These are phyloP conservation scores for Apolygus lucorum DNA, from an alignment of 1,140 invertebrate species.

Conservation along the genomic window DNA sequence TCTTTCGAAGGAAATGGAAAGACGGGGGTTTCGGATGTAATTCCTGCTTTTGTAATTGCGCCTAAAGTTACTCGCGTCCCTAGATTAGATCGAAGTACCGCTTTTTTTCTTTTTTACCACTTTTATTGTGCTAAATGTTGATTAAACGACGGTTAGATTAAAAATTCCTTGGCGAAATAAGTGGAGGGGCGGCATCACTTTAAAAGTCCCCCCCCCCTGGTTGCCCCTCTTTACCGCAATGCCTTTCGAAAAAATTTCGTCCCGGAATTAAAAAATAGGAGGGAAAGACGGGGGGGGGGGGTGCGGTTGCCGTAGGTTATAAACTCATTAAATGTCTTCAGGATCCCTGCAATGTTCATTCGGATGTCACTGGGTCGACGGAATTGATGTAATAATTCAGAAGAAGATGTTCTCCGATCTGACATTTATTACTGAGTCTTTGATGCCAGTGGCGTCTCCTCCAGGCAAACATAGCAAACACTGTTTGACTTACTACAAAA, in stretches of 20 bases:
- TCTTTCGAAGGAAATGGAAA: not conserved
- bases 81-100: constrained; percentile 17
- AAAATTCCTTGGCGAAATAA: constrained; percentile 24
- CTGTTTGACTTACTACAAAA: too few relatives aligned
- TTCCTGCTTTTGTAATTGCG: constrained; percentile 17
- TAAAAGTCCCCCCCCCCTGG: not conserved
- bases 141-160: constrained; percentile 31
- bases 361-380: too few relatives aligned
- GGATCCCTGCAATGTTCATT: too few relatives aligned
- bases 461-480: too few relatives aligned
- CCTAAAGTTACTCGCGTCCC: not conserved
- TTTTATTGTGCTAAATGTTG: constrained; percentile 27
- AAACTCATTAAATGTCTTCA: constrained; percentile 17
- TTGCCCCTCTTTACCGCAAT: constrained; percentile 6
- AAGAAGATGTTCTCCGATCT: too few relatives aligned
- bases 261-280: constrained; percentile 28
- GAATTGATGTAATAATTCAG: too few relatives aligned
- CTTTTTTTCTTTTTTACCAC: constrained; percentile 11
- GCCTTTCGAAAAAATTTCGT: constrained; percentile 18
- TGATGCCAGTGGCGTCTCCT: too few relatives aligned
- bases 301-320: constrained; percentile 4
- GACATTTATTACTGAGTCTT: too few relatives aligned
- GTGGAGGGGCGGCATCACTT: too few relatives aligned
- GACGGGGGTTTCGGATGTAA: not conserved
- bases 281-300: not conserved